These are phyloP conservation scores for Temnothorax longispinosus DNA, from an alignment of 1,140 invertebrate genomes.

Conservation along the genomic window DNA sequence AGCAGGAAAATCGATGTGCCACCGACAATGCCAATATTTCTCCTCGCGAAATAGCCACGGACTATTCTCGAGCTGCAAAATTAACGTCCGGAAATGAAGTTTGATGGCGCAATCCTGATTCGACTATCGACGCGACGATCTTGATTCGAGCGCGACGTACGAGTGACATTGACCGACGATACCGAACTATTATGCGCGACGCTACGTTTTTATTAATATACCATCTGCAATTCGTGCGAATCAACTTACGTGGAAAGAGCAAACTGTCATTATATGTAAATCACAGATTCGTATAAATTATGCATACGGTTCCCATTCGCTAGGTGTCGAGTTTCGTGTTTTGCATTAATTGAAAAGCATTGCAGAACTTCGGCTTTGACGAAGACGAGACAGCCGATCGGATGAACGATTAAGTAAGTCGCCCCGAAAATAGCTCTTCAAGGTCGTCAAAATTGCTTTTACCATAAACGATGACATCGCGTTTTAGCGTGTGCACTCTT, in stretches of 20 bases:
- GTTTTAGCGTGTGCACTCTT: not conserved
- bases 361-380: not conserved
- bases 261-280: not conserved
- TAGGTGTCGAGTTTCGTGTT: not conserved
- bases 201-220: not conserved
- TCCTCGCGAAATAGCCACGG: slow-evolving; percentile 29
- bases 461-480: slow-evolving; percentile 7
- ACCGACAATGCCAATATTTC: slow-evolving; percentile 49
- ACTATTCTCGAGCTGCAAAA: slow-evolving; percentile 27
- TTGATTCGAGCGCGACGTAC: slow-evolving; percentile 11
- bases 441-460: slow-evolving; percentile 28
- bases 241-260: not conserved
- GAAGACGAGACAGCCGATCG: not conserved
- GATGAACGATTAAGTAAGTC: slow-evolving; percentile 21
- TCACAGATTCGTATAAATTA: not conserved
- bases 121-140: slow-evolving; percentile 9
- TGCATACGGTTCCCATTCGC: not conserved
- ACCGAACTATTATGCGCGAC: not conserved
- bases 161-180: slow-evolving; percentile 16
- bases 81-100: slow-evolving; percentile 57
- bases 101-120: slow-evolving; percentile 52
- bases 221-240: not conserved
- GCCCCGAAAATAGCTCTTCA: slow-evolving; percentile 33
- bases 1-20: slow-evolving; percentile 37
- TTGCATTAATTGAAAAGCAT: not conserved